Evolutionary conservation across 1,140 invertebrate species (phyloP).

Genomic region (Subanguina moxae): DNA sequence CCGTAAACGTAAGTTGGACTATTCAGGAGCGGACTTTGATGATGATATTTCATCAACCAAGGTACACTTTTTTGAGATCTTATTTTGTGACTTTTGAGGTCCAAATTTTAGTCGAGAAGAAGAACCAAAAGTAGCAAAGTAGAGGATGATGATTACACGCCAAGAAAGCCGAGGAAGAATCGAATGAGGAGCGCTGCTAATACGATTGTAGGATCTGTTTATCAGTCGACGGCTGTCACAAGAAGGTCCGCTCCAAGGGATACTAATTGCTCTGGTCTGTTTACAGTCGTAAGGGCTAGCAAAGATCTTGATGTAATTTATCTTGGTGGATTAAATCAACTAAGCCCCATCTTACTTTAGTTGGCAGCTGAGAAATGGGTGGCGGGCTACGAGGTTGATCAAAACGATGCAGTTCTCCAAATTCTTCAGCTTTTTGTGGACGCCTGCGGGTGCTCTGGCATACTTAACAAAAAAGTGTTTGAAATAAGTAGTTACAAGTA

Average conservation of each 20-base stretch:
- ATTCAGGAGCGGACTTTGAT: not conserved
- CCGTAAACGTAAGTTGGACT: constrained; percentile 1
- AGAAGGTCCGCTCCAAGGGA: not conserved
- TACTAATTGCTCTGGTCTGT: not conserved
- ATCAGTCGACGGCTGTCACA: not conserved
- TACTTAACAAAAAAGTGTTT: constrained; percentile 86
- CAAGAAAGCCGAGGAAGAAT: no score
- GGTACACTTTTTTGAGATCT: no score
- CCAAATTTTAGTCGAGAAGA: no score
- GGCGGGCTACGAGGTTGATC: constrained; percentile 81
- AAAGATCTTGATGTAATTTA: not conserved
- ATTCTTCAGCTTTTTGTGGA: constrained; percentile 98
- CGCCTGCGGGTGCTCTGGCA: constrained; percentile 90
- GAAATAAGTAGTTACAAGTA: constrained; percentile 76
- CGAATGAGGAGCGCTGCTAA: no score
- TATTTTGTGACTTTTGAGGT: no score
- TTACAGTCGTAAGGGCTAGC: not conserved
- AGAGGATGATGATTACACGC: no score
- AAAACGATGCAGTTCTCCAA: constrained; percentile 82
- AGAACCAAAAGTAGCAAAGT: no score
- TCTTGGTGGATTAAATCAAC: no score
- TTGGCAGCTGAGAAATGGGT: constrained; percentile 94
- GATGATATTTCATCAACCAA: no score
- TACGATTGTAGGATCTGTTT: no score
- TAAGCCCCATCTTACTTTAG: not conserved